Base-by-base conservation (phyloP, 1,140 invertebrate genomes). In the Agrypnia vestita region DNA sequence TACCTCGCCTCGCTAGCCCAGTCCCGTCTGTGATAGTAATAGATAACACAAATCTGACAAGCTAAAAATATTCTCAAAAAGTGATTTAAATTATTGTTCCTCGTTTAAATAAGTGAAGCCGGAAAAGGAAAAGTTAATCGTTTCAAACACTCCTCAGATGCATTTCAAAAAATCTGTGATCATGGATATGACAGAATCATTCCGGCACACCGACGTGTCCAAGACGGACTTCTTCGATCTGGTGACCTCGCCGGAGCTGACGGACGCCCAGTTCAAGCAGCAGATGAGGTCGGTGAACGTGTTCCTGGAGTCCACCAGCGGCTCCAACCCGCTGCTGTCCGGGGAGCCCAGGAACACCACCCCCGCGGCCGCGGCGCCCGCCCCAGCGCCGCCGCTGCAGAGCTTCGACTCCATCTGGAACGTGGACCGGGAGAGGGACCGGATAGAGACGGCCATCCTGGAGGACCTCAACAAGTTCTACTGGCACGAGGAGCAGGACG, bases 191-290 rank as follows among this genome's bases (percentile, higher is more conserved):
- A 94, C 93, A 85, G 94, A 95, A 89, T 92, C 94, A 87, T 94
- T 95, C 88, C 91, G 92, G 84, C 91, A 91, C 86, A 88, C 89
- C 84, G 93, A 94, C 84, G 88, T 94, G 80, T 91, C 92, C 17
- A 95, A 95, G 86, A 94, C 94, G 64, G 95, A 96, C 87, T 96
- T 95, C 89, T 96, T 96, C 88, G 95, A 96, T 86, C 95, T 96
- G 87, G 94, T 96, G 53, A 94, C 94, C n/a, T 93, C 94, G 6
- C 93, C 94, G 72, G 93, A 91, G 86, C 90, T 85, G 86, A 93
- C 87, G 86, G 92, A 91, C 85, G 89, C 86, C 55, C 91, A 91
- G 84, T 92, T 91, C 85, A 90, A 91, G 82, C 91, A 92, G 85
- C 91, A 92, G 86, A 92, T 92, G 91, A 88, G 91, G 78, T 91